Percentiles rank a stretch among this genome's conserved stretches.
Evolutionary conservation across 2,888 invertebrate species (phyloP).

Genomic region (Philonicus albiceps): DNA sequence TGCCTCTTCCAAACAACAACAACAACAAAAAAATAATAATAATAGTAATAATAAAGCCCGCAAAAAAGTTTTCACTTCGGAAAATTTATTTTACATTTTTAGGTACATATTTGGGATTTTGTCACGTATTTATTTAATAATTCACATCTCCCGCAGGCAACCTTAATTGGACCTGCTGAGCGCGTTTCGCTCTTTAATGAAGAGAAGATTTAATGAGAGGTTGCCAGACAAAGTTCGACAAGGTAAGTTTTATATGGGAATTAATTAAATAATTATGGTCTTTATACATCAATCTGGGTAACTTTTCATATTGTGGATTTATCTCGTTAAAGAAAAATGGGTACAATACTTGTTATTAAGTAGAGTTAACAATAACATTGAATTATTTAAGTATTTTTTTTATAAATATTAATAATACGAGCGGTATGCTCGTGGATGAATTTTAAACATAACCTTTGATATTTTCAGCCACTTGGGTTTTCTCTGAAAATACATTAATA

Average conservation of each 20-base stretch:
- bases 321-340: background rate
- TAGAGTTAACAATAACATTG: background rate
- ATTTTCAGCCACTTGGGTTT: background rate
- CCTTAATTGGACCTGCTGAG: background rate
- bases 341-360: background rate
- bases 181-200: background rate
- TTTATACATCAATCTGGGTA: background rate
- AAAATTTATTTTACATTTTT: background rate
- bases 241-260: background rate
- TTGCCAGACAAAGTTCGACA: background rate
- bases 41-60: background rate
- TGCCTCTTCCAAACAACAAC: background rate
- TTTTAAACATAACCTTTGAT: background rate
- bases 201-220: background rate
- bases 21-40: background rate
- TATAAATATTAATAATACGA: background rate
- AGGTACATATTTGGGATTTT: background rate
- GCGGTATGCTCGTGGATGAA: background rate
- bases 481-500: no score
- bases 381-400: background rate
- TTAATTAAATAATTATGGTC: background rate
- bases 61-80: background rate
- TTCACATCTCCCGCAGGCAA: background rate
- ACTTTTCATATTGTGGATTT: background rate
- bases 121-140: background rate